Evolutionary conservation across 2,797 vertebrate genomes (phyloP), one percentile per base, ranked within the genome.

Genomic region (Thaleichthys pacificus): DNA sequence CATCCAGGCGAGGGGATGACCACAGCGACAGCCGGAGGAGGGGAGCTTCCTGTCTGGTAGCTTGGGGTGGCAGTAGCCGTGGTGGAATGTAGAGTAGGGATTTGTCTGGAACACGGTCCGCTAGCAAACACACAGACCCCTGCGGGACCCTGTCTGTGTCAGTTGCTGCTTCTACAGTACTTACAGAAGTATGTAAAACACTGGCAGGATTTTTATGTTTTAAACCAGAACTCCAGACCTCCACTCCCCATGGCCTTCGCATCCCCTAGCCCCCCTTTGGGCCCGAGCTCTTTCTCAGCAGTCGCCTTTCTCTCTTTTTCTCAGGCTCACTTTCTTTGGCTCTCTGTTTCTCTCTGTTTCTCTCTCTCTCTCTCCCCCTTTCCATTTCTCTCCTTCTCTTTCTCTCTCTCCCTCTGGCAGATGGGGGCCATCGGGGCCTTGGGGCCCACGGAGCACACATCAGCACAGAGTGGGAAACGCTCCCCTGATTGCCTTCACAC

Each of bases 401-500:
- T 24, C 57, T 21, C 57, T 24, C 54, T 32, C 63, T 8, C 22
- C 67, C 72, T 66, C 75, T 77, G 69, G 76, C 58, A 75, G 65
- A 47, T 28, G 76, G 77, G 75, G 65, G 77, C 76, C 73, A 72
- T 70, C 69, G 61, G 32, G 85, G 83, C n/a, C 81, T 78, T 81
- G 68, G 69, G 74, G 69, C 67, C 73, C 17, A 2, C 74, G 75
- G 57, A 82, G 78, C 79, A 72, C 66, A 78, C 79, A 80, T 79
- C 75, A 82, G 83, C 72, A 54, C 24, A 17, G 47, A 64, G 38
- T 49, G 80, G 68, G 76, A 82, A 85, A 78, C 67, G 74, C 68
- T 56, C 70, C 42, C 64, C 83, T 86, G 86, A 88, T 87, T 84
- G 79, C 77, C 62, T 78, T 62, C 0, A 64, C 75, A 70, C 49